Conservation (phyloP, 2,797 vertebrate genomes). For the Melanotaenia maccullochi region DNA sequence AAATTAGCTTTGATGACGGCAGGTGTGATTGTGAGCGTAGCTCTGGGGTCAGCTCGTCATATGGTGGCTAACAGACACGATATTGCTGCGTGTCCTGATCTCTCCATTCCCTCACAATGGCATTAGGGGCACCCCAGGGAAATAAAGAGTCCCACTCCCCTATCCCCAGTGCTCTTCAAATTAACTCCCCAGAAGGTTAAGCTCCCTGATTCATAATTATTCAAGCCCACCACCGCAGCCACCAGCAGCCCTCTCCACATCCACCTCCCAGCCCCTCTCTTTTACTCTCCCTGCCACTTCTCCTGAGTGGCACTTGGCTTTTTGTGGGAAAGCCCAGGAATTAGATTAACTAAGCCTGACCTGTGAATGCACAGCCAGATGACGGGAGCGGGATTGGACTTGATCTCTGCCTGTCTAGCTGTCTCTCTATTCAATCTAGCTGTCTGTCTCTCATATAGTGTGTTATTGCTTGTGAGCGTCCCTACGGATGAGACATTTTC, state of each 20-base stretch:
- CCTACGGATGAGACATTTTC: constrained; percentile 81
- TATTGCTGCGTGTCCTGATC: constrained; percentile 86
- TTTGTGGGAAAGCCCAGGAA: constrained; percentile 81
- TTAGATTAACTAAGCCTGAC: constrained; percentile 87
- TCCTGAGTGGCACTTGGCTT: constrained; percentile 84
- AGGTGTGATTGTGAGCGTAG: constrained; percentile 82
- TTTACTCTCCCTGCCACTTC: constrained; percentile 69
- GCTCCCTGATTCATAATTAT: constrained; percentile 87
- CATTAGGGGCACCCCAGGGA: constrained; percentile 86
- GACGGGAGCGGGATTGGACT: constrained; percentile 82
- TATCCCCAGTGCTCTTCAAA: constrained; percentile 84
- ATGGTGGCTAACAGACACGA: constrained; percentile 87
- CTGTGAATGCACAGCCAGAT: constrained; percentile 79
- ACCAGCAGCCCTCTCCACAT: constrained; percentile 57
- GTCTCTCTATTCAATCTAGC: constrained; percentile 85
- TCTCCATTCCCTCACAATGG: constrained; percentile 88
- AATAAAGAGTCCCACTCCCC: constrained; percentile 84
- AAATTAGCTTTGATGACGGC: constrained; percentile 86
- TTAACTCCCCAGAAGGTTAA: constrained; percentile 88
- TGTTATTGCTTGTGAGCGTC: constrained; percentile 81
- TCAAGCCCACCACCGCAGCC: constrained; percentile 71
- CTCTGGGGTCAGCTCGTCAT: constrained; percentile 84
- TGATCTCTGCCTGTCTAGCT: constrained; percentile 86
- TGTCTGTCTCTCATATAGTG: constrained; percentile 80
- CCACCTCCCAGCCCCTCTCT: constrained; percentile 58